phyloP scores from a whole-genome alignment of 2,113 vertebrate species.

The Pithys albifrons region DNA sequence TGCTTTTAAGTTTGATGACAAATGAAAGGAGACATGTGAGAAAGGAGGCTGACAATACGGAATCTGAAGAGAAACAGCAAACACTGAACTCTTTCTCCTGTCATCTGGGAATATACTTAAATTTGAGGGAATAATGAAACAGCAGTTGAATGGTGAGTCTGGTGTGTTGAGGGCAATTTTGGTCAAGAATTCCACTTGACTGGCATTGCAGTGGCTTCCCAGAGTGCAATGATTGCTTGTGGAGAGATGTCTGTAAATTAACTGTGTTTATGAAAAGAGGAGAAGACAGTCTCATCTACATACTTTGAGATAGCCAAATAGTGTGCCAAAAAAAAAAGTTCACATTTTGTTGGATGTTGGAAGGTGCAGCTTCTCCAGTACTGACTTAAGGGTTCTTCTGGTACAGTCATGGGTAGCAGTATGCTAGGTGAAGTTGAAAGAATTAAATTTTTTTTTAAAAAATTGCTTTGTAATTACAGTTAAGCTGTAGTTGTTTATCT shows the following conservation, averaged over 20 bases:
- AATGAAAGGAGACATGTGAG: background rate
- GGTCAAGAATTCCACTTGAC: background rate
- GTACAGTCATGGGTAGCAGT: background rate
- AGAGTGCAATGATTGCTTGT: background rate
- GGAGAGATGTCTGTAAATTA: background rate
- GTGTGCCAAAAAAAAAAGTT: background rate
- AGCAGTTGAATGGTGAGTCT: background rate
- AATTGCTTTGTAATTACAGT: background rate
- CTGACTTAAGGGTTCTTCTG: background rate
- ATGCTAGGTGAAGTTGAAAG: background rate
- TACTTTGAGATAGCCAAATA: background rate
- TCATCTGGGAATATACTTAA: background rate
- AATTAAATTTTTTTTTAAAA: background rate
- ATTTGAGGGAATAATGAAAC: background rate
- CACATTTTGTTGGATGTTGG: background rate
- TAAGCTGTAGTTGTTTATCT: background rate
- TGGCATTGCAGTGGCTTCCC: background rate
- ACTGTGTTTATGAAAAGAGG: background rate
- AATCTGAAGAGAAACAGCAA: background rate
- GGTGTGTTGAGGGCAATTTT: background rate
- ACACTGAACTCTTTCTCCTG: background rate
- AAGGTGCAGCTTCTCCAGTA: background rate
- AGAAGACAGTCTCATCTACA: background rate
- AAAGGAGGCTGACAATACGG: background rate
- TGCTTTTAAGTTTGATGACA: background rate